A percentile compares a stretch with the other conserved stretches of the same genome.
These are phyloP conservation scores for Aphelocoma californica DNA, from an alignment of 2,797 vertebrate species.

Conservation along the genomic window DNA sequence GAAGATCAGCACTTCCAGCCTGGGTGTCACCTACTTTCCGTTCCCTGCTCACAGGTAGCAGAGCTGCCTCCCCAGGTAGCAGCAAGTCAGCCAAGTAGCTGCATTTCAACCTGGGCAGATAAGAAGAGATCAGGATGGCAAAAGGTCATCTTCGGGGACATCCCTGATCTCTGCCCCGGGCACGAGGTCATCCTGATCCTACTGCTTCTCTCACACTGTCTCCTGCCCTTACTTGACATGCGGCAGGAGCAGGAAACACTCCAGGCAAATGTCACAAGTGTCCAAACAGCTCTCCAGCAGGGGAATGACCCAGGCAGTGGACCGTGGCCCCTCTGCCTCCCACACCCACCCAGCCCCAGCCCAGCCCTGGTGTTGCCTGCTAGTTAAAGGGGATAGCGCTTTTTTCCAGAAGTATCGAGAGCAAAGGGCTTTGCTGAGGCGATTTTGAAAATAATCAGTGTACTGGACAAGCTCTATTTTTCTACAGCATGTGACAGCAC, in stretches of 20 bases:
- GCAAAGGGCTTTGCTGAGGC: background rate
- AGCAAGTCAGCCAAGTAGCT: background rate
- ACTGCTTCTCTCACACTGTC: background rate
- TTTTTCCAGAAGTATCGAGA: background rate
- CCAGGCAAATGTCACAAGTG: rapidly evolving
- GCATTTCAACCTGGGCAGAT: slow-evolving; percentile 23
- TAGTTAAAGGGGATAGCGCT: background rate
- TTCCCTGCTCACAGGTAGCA: background rate
- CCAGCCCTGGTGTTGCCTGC: rapidly evolving
- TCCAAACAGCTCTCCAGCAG: background rate
- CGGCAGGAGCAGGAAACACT: rapidly evolving
- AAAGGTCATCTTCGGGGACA: slow-evolving; percentile 24
- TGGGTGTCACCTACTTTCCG: background rate
- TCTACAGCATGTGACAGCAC: background rate
- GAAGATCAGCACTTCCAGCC: background rate
- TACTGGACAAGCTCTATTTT: background rate
- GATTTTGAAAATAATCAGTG: background rate
- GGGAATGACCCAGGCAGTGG: rapidly evolving
- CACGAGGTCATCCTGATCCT: background rate
- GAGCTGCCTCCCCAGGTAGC: background rate
- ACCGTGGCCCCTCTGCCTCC: rapidly evolving
- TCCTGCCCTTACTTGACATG: background rate
- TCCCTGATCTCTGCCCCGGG: background rate
- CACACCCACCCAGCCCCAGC: background rate
- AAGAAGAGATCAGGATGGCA: slow-evolving; percentile 40